Conservation (phyloP, 2,797 vertebrate genomes). For the Staurois parvus region DNA sequence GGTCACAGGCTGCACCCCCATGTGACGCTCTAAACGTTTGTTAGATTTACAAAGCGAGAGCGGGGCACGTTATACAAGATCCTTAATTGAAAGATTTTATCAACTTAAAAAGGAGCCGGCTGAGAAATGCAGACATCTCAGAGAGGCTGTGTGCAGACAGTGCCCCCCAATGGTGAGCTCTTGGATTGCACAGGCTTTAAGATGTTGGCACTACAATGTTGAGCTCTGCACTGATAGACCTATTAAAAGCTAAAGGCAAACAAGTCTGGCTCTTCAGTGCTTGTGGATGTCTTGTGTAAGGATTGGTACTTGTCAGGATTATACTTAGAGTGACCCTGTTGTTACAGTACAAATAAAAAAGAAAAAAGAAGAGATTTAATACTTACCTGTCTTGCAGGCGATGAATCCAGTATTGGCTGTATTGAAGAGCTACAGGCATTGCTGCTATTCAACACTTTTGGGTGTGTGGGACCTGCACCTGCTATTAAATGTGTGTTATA, state of each 20-base stretch:
- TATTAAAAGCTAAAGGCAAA: too few species aligned
- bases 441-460: too few species aligned
- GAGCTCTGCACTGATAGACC: neutral
- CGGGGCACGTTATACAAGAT: conserved; percentile 48
- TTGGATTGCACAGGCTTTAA: neutral
- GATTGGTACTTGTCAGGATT: too few species aligned
- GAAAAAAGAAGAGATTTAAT: too few species aligned
- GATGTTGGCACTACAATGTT: neutral
- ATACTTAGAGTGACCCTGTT: too few species aligned
- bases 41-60: conserved; percentile 58
- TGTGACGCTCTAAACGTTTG: conserved; percentile 59
- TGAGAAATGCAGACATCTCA: conserved; percentile 4
- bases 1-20: conserved; percentile 45
- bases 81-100: conserved; percentile 63
- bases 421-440: too few species aligned
- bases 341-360: too few species aligned
- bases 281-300: too few species aligned
- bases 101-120: conserved; percentile 55
- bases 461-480: too few species aligned
- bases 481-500: too few species aligned
- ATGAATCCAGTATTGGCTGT: too few species aligned
- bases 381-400: too few species aligned
- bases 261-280: conserved; percentile 3
- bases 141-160: conserved; percentile 47
- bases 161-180: conserved; percentile 40